Percentiles rank a stretch among this genome's conserved stretches.
These are phyloP conservation scores for Agonopterix arenella DNA, from an alignment of 2,888 invertebrate genomes.

Conservation along the genomic window DNA sequence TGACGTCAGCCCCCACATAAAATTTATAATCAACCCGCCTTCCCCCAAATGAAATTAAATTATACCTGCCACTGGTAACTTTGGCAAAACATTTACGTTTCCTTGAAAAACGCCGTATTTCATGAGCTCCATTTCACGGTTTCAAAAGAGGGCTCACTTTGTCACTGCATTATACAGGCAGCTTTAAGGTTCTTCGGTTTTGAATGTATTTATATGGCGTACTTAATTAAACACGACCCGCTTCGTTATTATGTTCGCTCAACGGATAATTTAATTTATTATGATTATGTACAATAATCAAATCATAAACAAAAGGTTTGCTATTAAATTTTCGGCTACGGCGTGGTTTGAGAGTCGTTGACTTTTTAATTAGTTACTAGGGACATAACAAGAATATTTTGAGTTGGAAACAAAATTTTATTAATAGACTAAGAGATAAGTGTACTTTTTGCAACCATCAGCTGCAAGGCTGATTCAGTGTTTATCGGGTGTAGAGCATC, in stretches of 20 bases:
- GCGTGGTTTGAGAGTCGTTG: constrained; percentile 11
- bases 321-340: constrained; percentile 11
- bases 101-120: constrained; percentile 46
- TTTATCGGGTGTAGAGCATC: no score
- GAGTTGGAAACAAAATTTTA: constrained; percentile 5
- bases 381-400: constrained; percentile 8
- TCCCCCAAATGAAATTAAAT: constrained; percentile 66
- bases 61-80: constrained; percentile 61
- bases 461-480: no score
- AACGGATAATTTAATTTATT: constrained; percentile 19
- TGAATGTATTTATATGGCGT: constrained; percentile 25
- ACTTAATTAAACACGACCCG: constrained; percentile 29
- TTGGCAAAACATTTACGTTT: constrained; percentile 64
- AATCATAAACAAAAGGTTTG: constrained; percentile 7
- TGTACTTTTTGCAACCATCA: no score
- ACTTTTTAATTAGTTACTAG: constrained; percentile 10
- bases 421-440: no score
- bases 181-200: constrained; percentile 17
- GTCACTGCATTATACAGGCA: constrained; percentile 29
- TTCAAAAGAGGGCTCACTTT: constrained; percentile 36
- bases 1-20: constrained; percentile 61
- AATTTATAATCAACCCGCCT: constrained; percentile 69
- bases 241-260: constrained; percentile 20
- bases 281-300: constrained; percentile 13
- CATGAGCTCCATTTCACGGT: constrained; percentile 40